phyloP scores from a whole-genome alignment of 2,113 vertebrate species.

The Chunga burmeisteri region DNA sequence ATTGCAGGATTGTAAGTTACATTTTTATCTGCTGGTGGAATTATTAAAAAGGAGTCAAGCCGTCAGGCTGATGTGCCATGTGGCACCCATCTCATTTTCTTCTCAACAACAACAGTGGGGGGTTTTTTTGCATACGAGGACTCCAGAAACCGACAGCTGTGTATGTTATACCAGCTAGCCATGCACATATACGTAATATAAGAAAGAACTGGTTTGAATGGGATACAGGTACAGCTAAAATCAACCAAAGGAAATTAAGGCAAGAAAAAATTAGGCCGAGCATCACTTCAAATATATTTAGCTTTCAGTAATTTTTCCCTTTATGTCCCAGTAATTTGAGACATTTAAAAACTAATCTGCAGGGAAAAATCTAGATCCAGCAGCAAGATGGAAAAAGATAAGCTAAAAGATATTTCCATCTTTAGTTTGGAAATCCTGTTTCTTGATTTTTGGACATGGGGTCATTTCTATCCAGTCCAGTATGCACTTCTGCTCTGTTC shows the following conservation, averaged over 20 bases:
- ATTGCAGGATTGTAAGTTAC: background rate
- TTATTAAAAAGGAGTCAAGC: background rate
- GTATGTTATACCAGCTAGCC: background rate
- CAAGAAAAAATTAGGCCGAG: background rate
- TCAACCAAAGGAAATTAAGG: background rate
- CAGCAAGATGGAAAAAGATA: background rate
- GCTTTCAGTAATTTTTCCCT: background rate
- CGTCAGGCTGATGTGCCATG: background rate
- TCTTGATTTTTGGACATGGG: background rate
- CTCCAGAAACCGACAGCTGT: background rate
- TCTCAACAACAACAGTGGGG: background rate
- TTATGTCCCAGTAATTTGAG: background rate
- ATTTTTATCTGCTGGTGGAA: background rate
- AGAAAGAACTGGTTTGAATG: background rate
- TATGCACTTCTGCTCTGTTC: fast-evolving
- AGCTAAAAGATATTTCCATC: background rate
- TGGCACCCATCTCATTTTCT: background rate
- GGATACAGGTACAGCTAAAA: background rate
- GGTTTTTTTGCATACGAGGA: background rate
- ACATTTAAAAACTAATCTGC: background rate
- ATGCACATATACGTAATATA: fast-evolving
- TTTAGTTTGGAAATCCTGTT: background rate
- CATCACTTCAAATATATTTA: background rate
- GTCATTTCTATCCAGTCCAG: background rate
- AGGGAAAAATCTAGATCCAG: background rate